Evolutionary conservation across 2,797 vertebrate species (phyloP).

Genomic region (Percopsis omiscomaycus): DNA sequence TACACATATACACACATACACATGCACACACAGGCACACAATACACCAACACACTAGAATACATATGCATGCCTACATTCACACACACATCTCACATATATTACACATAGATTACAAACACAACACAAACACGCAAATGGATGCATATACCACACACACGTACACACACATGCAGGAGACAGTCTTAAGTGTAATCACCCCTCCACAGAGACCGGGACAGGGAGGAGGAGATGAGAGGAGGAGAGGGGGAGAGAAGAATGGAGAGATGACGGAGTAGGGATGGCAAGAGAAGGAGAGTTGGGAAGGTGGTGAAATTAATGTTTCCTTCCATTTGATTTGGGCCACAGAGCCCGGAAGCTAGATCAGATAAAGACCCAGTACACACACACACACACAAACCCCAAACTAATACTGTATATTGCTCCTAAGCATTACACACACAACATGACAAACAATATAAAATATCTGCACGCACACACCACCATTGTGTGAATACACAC

Average conservation of each 20-base stretch:
- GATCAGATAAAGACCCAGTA: conserved; percentile 52
- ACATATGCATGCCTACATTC: too few relatives aligned
- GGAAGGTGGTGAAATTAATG: conserved; percentile 61
- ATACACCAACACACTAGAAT: background rate
- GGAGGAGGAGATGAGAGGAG: conserved; percentile 42
- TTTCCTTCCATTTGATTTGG: conserved; percentile 73
- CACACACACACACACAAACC: conserved; percentile 10
- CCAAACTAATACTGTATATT: conserved; percentile 11
- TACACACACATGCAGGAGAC: conserved; percentile 65
- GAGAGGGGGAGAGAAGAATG: conserved; percentile 16
- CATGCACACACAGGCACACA: background rate
- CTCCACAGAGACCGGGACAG: conserved; percentile 60
- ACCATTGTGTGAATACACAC: background rate
- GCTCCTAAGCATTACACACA: conserved; percentile 8
- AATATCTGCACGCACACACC: conserved; percentile 31
- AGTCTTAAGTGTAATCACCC: conserved; percentile 66
- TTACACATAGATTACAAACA: conserved; percentile 11
- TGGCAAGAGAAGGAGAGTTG: conserved; percentile 27
- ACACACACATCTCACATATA: conserved; percentile 12
- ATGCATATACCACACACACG: conserved; percentile 50
- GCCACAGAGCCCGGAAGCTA: conserved; percentile 59
- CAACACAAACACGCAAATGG: conserved; percentile 19
- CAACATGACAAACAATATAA: background rate
- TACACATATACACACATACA: background rate
- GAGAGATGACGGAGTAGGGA: background rate